A percentile compares a stretch with the other conserved stretches of the same genome.
These are phyloP conservation scores for Nemoura dubitans DNA, from an alignment of 2,888 invertebrate genomes.

Conservation along the genomic window DNA sequence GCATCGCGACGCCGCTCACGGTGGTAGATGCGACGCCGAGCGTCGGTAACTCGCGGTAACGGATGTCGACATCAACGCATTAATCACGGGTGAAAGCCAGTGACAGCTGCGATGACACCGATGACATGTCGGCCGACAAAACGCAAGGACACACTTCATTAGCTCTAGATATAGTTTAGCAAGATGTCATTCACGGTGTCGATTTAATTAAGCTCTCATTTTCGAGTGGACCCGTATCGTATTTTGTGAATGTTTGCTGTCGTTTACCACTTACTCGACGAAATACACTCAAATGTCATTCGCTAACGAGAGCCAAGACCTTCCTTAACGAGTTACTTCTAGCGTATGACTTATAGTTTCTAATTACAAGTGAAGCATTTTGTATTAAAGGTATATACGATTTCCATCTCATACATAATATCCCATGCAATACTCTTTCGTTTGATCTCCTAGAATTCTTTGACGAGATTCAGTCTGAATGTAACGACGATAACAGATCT, in stretches of 20 bases:
- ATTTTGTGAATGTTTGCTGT: no score
- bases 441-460: neutral
- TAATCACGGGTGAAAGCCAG: constrained; percentile 27
- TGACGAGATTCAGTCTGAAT: neutral
- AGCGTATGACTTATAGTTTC: neutral
- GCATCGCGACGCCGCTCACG: neutral
- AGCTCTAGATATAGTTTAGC: neutral
- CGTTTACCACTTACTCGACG: no score
- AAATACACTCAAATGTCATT: no score
- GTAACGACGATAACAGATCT: neutral
- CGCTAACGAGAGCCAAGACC: no score
- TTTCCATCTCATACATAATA: neutral
- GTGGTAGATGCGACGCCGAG: neutral
- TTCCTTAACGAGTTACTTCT: no score
- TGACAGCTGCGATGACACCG: constrained; percentile 33
- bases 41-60: constrained; percentile 7
- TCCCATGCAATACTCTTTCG: neutral
- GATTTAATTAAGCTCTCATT: neutral
- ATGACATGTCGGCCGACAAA: neutral
- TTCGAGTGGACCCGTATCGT: no score
- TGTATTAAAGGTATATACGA: neutral
- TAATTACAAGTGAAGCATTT: neutral
- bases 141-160: neutral
- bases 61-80: constrained; percentile 21
- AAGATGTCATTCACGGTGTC: neutral